Conservation (phyloP, 2,113 vertebrate genomes). For the Nettapus auritus region DNA sequence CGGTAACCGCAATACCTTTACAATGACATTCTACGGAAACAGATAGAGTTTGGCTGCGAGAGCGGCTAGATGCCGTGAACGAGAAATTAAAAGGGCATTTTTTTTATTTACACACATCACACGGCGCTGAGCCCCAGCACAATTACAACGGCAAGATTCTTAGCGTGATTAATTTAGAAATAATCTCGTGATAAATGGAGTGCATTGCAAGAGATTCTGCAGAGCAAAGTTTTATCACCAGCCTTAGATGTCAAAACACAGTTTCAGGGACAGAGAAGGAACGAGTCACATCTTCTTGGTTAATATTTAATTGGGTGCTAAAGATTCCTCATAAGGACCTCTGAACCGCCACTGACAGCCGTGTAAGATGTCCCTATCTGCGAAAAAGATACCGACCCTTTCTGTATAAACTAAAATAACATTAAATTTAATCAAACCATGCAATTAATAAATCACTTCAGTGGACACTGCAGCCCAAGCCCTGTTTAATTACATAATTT, state of each 20-base stretch:
- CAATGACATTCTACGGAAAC: constrained; percentile 79
- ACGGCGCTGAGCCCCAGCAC: constrained; percentile 38
- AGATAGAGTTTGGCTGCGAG: constrained; percentile 63
- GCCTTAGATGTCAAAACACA: constrained; percentile 69
- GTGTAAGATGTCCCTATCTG: constrained; percentile 55
- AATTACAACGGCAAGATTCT: constrained; percentile 63
- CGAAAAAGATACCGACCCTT: constrained; percentile 60
- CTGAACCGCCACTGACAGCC: constrained; percentile 57
- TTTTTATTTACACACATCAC: constrained; percentile 51
- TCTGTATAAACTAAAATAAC: constrained; percentile 78
- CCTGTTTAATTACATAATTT: constrained; percentile 81
- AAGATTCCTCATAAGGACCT: constrained; percentile 72
- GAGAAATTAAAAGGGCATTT: constrained; percentile 72
- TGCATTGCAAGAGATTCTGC: constrained; percentile 49
- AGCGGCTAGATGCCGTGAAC: constrained; percentile 31
- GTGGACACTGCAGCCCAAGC: constrained; percentile 75
- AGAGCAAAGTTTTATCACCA: constrained; percentile 53
- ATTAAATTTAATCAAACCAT: constrained; percentile 79
- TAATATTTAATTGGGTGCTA: constrained; percentile 77
- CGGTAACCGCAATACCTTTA: constrained; percentile 83
- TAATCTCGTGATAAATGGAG: constrained; percentile 63
- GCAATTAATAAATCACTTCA: constrained; percentile 84
- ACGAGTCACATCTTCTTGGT: constrained; percentile 63
- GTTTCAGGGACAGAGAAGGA: constrained; percentile 62
- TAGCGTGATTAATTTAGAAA: constrained; percentile 69